Evolutionary conservation across 2,888 invertebrate genomes (phyloP).

Genomic region (Venustoraphidia nigricollis): DNA sequence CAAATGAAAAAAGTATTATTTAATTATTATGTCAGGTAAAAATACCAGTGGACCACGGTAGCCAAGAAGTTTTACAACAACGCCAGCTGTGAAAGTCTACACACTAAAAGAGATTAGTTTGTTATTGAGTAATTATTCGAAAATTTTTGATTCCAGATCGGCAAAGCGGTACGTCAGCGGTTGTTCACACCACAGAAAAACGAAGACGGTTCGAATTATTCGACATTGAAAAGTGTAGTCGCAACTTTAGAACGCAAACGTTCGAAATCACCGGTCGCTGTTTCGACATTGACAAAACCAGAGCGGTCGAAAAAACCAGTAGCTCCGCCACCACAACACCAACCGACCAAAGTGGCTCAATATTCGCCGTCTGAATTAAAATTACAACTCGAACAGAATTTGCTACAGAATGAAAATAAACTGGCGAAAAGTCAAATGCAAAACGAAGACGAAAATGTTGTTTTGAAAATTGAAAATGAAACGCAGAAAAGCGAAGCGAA

Average conservation of each 20-base stretch:
- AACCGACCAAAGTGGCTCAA: constrained; percentile 14
- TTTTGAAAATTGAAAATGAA: constrained; percentile 28
- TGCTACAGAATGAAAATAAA: constrained; percentile 19
- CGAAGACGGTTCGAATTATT: constrained; percentile 27
- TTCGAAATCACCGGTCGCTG: constrained; percentile 18
- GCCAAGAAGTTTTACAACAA: no score
- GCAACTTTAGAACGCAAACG: constrained; percentile 24
- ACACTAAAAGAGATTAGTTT: neutral
- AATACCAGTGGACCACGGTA: no score
- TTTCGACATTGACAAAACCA: constrained; percentile 12
- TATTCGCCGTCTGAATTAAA: constrained; percentile 19
- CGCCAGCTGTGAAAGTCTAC: no score
- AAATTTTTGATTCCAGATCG: constrained; percentile 16
- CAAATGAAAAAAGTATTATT: no score
- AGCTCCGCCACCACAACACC: neutral
- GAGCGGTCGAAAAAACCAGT: constrained; percentile 12
- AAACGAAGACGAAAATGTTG: constrained; percentile 10
- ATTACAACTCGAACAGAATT: constrained; percentile 21
- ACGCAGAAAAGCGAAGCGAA: constrained; percentile 38
- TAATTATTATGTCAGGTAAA: no score
- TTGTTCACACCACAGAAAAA: constrained; percentile 28
- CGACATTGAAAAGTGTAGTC: constrained; percentile 21
- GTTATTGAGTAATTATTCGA: neutral
- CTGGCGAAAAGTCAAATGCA: constrained; percentile 16
- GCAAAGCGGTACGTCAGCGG: constrained; percentile 21